phyloP scores from a whole-genome alignment of 2,113 vertebrate genomes.

The Hippolais icterina region DNA sequence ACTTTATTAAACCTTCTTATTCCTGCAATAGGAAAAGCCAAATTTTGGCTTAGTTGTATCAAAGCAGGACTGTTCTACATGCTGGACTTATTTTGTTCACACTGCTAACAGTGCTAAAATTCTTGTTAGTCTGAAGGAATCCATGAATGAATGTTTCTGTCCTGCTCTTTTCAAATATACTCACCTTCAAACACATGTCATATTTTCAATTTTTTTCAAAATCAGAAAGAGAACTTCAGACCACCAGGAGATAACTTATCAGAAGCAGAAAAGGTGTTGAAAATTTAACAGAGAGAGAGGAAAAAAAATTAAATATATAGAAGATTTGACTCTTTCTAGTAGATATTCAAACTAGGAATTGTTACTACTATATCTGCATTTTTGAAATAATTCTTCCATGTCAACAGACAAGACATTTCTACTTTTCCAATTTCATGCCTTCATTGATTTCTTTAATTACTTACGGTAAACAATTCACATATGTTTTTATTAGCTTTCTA shows the following conservation, averaged over 20 bases:
- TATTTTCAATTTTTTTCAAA: background rate
- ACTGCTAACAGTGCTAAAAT: background rate
- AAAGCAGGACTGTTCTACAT: background rate
- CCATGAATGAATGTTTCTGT: background rate
- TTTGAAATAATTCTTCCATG: background rate
- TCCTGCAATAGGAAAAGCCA: background rate
- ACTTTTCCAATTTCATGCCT: background rate
- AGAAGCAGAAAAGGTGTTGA: background rate
- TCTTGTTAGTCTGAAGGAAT: background rate
- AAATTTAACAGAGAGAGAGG: background rate
- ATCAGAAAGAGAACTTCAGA: background rate
- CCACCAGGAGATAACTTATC: background rate
- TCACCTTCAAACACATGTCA: background rate
- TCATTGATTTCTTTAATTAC: background rate
- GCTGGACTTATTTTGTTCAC: background rate
- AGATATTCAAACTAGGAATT: background rate
- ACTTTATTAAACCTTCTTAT: background rate
- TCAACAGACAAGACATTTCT: background rate
- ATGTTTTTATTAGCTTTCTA: background rate
- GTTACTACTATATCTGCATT: background rate
- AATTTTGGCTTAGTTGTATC: background rate
- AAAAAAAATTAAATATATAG: background rate
- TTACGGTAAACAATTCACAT: background rate
- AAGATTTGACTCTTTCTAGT: background rate
- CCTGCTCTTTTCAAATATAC: background rate